Conservation (phyloP, 1,140 invertebrate genomes). For the Aphis craccivora region DNA sequence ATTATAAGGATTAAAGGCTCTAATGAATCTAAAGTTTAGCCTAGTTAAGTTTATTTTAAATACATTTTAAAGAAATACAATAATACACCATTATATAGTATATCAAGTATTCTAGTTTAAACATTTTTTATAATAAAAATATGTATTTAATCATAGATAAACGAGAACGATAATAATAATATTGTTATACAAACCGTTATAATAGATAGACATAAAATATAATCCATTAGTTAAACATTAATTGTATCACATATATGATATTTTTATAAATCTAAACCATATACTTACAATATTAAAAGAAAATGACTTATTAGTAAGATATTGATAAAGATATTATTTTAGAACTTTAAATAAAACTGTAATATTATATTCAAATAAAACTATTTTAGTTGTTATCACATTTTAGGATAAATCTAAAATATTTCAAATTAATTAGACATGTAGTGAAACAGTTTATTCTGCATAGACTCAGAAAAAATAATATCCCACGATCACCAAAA, state of each 20-base stretch:
- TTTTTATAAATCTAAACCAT: background rate
- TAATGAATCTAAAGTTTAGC: background rate
- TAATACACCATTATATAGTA: background rate
- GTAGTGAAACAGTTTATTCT: background rate
- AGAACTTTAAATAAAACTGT: background rate
- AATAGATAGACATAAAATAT: background rate
- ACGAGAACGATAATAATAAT: background rate
- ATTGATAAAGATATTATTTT: background rate
- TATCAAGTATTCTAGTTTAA: background rate
- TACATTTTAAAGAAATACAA: background rate
- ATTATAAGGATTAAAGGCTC: conserved; percentile 12
- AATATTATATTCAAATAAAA: background rate
- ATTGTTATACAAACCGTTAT: background rate
- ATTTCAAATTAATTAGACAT: background rate
- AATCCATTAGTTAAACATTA: background rate
- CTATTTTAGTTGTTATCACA: background rate
- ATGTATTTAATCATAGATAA: background rate
- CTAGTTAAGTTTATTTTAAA: background rate
- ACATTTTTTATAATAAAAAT: background rate
- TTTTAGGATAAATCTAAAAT: background rate
- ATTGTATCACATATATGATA: too few species aligned
- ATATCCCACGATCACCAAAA: background rate
- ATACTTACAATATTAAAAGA: background rate
- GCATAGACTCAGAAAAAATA: background rate
- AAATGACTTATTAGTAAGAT: background rate